Conservation (phyloP, 2,888 invertebrate genomes). For the Salpingus planirostris region DNA sequence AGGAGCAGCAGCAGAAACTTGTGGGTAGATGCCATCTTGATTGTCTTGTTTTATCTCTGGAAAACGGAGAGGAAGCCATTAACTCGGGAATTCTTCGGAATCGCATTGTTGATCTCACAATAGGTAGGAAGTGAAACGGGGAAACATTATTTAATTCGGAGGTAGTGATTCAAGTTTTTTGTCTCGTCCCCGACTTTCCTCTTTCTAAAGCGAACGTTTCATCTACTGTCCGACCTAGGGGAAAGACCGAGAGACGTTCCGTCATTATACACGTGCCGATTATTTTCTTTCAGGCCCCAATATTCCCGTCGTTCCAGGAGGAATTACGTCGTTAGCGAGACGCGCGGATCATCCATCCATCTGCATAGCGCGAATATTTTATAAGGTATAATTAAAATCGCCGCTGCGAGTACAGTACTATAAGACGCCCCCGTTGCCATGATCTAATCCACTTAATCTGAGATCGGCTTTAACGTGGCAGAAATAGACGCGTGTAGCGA, state of each 20-base stretch:
- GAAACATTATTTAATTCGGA: constrained; percentile 11
- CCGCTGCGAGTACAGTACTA: constrained; percentile 4
- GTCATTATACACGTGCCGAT: no score
- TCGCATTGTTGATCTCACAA: constrained; percentile 12
- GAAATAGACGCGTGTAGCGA: constrained; percentile 13
- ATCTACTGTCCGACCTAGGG: no score
- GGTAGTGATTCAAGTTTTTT: constrained; percentile 9
- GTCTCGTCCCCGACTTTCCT: no score
- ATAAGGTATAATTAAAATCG: constrained; percentile 13
- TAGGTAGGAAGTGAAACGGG: constrained; percentile 9
- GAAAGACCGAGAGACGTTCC: no score
- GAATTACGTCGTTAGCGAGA: no score
- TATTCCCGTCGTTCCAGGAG: no score
- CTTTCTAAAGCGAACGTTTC: no score
- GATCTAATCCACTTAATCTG: constrained; percentile 14
- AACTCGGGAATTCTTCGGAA: constrained; percentile 6
- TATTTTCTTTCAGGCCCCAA: no score
- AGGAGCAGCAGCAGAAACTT: constrained; percentile 38
- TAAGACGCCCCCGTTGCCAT: constrained; percentile 7
- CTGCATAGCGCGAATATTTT: no score
- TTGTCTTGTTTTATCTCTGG: constrained; percentile 21
- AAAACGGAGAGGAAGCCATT: constrained; percentile 14
- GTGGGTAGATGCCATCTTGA: constrained; percentile 33
- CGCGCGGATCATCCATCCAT: no score
- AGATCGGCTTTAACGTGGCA: constrained; percentile 13